phyloP scores from a whole-genome alignment of 2,113 vertebrate species.

The Scolopax mira region DNA sequence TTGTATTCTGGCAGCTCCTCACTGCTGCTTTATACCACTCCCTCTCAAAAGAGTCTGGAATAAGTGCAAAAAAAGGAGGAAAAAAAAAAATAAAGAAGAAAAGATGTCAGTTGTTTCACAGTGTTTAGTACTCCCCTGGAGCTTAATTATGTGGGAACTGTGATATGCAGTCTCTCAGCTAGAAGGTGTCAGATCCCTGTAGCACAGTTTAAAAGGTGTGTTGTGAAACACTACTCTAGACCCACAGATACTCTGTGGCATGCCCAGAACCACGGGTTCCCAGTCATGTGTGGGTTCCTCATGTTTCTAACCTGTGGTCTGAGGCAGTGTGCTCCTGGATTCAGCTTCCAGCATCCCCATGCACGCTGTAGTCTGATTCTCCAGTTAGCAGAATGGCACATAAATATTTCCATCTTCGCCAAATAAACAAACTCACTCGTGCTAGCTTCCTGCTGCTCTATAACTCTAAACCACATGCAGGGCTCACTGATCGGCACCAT shows the following conservation, averaged over 20 bases:
- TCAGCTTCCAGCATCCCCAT: background rate
- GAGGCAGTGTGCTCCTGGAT: background rate
- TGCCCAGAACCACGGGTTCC: background rate
- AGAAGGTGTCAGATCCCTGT: slow-evolving; percentile 24
- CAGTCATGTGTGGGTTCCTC: background rate
- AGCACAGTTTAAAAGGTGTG: background rate
- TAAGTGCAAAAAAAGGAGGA: background rate
- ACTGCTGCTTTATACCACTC: background rate
- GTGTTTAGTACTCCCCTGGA: slow-evolving; percentile 23
- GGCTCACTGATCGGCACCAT: background rate
- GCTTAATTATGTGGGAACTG: slow-evolving; percentile 46
- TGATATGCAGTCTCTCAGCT: slow-evolving; percentile 6
- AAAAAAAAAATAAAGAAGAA: background rate
- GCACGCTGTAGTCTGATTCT: background rate
- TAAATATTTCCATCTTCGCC: background rate
- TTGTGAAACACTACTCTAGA: background rate
- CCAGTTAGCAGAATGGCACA: background rate
- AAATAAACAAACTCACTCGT: background rate
- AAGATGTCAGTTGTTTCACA: background rate
- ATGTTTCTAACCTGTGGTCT: background rate
- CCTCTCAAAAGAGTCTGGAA: background rate
- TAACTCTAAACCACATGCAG: background rate
- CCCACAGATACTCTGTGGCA: background rate
- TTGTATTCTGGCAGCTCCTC: slow-evolving; percentile 42
- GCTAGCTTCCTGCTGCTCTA: background rate